Percentiles rank a stretch among this genome's conserved stretches.
Evolutionary conservation across 2,888 invertebrate species (phyloP).

Genomic region (Eumerus sabulonum): DNA sequence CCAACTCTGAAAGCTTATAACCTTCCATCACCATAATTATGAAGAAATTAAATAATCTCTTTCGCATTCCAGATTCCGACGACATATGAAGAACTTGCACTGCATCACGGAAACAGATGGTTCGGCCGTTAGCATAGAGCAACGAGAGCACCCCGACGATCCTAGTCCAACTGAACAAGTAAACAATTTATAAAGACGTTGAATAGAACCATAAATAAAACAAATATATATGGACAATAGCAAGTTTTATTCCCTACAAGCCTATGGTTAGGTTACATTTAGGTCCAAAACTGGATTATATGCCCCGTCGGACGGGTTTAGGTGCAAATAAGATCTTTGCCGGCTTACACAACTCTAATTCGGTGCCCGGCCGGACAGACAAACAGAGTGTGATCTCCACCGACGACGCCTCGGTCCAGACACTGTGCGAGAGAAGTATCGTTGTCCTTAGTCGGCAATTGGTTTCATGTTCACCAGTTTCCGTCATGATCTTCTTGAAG

Average conservation of each 20-base stretch:
- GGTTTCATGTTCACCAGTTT: too few species aligned
- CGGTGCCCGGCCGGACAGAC: slow-evolving; percentile 83
- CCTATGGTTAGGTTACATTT: background rate
- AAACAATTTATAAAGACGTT: background rate
- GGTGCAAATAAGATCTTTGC: slow-evolving; percentile 93
- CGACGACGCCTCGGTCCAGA: slow-evolving; percentile 95
- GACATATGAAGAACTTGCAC: slow-evolving; percentile 56
- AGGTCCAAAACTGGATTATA: too few species aligned
- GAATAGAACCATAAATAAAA: slow-evolving; percentile 14
- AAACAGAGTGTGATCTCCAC: slow-evolving; percentile 92
- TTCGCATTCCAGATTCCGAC: slow-evolving; percentile 62
- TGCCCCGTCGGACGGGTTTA: slow-evolving; percentile 91
- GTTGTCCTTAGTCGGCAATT: slow-evolving; percentile 87
- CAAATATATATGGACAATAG: background rate
- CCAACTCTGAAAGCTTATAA: too few species aligned
- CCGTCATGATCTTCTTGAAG: slow-evolving; percentile 83
- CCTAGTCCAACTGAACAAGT: too few species aligned
- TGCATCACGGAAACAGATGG: slow-evolving; percentile 10
- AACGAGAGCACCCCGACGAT: background rate
- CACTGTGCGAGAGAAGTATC: slow-evolving; percentile 90
- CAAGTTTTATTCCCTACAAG: slow-evolving; percentile 12
- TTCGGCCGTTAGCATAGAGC: background rate
- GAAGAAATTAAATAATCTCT: too few species aligned
- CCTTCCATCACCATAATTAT: too few species aligned
- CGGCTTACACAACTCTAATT: slow-evolving; percentile 91